Evolutionary conservation across 2,797 vertebrate species (phyloP).

Genomic region (Lindbergichthys nudifrons): DNA sequence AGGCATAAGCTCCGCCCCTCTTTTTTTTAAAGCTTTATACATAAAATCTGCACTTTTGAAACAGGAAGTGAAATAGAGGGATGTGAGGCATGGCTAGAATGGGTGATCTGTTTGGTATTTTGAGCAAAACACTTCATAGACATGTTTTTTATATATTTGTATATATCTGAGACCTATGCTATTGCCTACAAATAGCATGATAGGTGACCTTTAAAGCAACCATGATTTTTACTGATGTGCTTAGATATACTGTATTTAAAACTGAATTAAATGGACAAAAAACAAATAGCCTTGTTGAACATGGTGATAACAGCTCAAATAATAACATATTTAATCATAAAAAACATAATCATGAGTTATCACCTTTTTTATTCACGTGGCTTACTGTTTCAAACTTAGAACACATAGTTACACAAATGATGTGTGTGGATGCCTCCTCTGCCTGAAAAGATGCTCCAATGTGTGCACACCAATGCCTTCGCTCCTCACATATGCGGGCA

Average conservation of each 20-base stretch:
- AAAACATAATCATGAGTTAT: neutral
- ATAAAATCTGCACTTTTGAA: too few species aligned
- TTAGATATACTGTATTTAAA: neutral
- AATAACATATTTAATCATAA: slow-evolving; percentile 1
- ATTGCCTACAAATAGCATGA: too few species aligned
- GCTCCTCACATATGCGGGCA: slow-evolving; percentile 26
- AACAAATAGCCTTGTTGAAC: slow-evolving; percentile 2
- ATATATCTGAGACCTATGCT: too few species aligned
- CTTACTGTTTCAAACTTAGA: slow-evolving; percentile 1
- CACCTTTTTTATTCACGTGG: neutral
- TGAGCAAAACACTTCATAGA: too few species aligned
- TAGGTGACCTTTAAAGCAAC: neutral
- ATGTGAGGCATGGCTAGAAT: too few species aligned
- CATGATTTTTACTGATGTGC: neutral
- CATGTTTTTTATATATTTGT: too few species aligned
- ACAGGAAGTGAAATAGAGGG: too few species aligned
- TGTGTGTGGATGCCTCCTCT: neutral
- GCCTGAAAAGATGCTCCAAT: slow-evolving; percentile 3
- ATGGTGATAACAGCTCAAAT: neutral
- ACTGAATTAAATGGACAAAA: neutral
- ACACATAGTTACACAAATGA: neutral
- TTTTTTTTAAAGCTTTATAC: too few species aligned
- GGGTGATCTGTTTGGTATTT: too few species aligned
- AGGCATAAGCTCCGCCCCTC: too few species aligned
- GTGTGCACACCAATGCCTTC: slow-evolving; percentile 31